Evolutionary conservation across 2,888 invertebrate genomes (phyloP).

Genomic region (Polyommatus icarus): DNA sequence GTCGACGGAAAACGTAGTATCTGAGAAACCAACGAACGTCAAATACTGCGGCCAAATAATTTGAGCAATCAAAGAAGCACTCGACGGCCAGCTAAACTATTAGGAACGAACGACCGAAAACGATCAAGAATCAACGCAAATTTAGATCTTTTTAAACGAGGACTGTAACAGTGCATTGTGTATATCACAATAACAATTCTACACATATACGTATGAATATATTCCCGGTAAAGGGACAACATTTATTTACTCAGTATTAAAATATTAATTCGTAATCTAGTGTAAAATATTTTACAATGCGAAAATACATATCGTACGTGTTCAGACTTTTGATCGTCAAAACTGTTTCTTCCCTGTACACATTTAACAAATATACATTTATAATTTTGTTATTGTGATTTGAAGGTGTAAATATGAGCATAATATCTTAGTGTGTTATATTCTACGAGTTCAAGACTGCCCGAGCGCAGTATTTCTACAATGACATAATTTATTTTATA

Average conservation of each 20-base stretch:
- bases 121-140: constrained; percentile 56
- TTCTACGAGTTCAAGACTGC: constrained; percentile 20
- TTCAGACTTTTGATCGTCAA: constrained; percentile 78
- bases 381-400: constrained; percentile 77
- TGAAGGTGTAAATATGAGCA: constrained; percentile 54
- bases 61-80: constrained; percentile 75
- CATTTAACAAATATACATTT: constrained; percentile 70
- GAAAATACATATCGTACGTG: constrained; percentile 75
- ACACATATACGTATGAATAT: constrained; percentile 65
- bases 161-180: constrained; percentile 66
- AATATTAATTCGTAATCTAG: constrained; percentile 76
- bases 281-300: constrained; percentile 77
- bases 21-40: constrained; percentile 34
- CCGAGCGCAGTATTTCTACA: not conserved
- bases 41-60: constrained; percentile 58
- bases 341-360: constrained; percentile 77
- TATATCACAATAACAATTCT: constrained; percentile 69
- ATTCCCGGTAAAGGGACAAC: constrained; percentile 69
- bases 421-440: constrained; percentile 35
- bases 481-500: not conserved
- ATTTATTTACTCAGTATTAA: constrained; percentile 68
- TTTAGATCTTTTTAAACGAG: constrained; percentile 62
- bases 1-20: constrained; percentile 23
- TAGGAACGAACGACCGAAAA: constrained; percentile 73
- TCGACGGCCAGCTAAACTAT: constrained; percentile 56